A percentile compares a stretch with the other conserved stretches of the same genome.
Conservation (phyloP, 2,113 vertebrate species). For the Rhombomys opimus region DNA sequence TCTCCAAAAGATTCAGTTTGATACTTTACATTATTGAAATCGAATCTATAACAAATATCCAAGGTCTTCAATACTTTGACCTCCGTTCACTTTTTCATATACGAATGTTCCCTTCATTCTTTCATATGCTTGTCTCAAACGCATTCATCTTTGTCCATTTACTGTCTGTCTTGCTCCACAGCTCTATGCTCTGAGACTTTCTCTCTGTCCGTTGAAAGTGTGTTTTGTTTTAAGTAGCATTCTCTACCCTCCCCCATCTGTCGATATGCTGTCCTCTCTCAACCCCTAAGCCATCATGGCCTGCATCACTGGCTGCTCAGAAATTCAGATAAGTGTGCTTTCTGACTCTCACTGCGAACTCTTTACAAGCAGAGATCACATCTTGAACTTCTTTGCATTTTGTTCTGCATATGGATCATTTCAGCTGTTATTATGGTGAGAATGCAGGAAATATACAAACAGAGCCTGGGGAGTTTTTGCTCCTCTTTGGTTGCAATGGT, state of each 20-base stretch:
- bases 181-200: not conserved
- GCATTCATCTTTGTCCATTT: not conserved
- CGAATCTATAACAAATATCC: not conserved
- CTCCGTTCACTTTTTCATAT: not conserved
- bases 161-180: not conserved
- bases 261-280: not conserved
- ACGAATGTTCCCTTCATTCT: not conserved
- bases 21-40: constrained; percentile 5
- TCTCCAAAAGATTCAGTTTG: not conserved
- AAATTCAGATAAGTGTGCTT: not conserved
- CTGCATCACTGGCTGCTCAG: not conserved
- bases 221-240: constrained; percentile 44
- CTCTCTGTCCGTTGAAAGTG: not conserved
- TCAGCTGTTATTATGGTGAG: not conserved
- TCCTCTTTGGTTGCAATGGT: not conserved
- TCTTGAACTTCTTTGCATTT: constrained; percentile 32
- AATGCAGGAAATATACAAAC: not conserved
- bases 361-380: constrained; percentile 18
- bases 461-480: not conserved
- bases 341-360: not conserved
- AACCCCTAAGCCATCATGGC: not conserved
- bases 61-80: not conserved
- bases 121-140: not conserved
- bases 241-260: not conserved
- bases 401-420: constrained; percentile 21